Conservation (phyloP, 2,888 invertebrate species). For the Pseudococcus viburni region DNA sequence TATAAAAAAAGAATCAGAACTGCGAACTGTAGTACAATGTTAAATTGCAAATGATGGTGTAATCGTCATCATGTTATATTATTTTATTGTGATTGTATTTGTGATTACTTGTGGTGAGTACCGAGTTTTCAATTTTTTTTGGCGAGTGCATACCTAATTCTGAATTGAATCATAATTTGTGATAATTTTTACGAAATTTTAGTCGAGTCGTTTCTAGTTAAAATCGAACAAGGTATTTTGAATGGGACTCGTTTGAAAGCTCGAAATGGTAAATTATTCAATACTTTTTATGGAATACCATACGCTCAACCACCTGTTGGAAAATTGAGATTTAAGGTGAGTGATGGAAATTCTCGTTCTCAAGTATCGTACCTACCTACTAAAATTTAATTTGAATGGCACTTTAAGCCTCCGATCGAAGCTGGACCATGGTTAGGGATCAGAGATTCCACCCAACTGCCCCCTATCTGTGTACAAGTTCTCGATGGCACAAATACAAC, state of each 20-base stretch:
- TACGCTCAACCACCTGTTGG: constrained; percentile 72
- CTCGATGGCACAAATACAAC: background rate
- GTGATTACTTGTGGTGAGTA: background rate
- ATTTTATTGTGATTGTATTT: background rate
- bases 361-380: background rate
- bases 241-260: constrained; percentile 70
- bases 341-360: constrained; percentile 69
- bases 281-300: constrained; percentile 71
- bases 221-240: constrained; percentile 69
- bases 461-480: constrained; percentile 71
- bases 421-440: constrained; percentile 71
- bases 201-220: constrained; percentile 67
- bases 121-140: background rate
- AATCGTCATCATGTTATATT: background rate
- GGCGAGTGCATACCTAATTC: background rate
- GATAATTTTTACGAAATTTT: background rate
- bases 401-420: constrained; percentile 71
- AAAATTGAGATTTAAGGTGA: constrained; percentile 70
- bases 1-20: no score
- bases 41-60: no score
- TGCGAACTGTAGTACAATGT: no score
- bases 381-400: background rate
- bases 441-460: constrained; percentile 71
- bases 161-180: background rate
- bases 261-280: constrained; percentile 70